These are phyloP conservation scores for Hemichromis elongatus DNA, from an alignment of 2,113 vertebrate genomes.

Conservation along the genomic window DNA sequence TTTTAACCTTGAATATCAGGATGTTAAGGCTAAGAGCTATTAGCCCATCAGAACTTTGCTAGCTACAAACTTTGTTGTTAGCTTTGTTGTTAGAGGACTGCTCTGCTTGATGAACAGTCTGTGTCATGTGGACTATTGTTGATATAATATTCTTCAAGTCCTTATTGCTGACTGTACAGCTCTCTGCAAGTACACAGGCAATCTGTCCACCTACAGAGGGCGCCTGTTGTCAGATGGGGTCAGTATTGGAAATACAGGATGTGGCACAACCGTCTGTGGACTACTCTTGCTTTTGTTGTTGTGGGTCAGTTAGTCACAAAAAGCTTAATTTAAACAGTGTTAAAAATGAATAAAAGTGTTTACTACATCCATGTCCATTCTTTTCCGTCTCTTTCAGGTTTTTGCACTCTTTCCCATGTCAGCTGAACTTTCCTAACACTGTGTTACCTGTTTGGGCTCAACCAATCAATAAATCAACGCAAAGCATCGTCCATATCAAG, in stretches of 20 bases:
- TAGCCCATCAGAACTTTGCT: neutral
- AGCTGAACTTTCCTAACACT: neutral
- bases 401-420: neutral
- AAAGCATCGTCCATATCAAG: neutral
- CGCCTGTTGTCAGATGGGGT: neutral
- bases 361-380: neutral
- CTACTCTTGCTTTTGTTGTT: neutral
- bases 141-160: neutral
- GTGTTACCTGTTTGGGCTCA: neutral
- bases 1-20: accelerated
- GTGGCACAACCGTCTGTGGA: neutral
- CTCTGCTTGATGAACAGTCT: neutral
- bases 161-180: neutral
- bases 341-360: neutral
- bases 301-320: neutral
- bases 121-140: neutral
- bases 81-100: neutral
- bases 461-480: accelerated
- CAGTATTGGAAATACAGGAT: neutral
- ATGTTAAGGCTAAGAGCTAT: neutral
- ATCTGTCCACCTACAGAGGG: neutral
- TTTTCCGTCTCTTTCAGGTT: neutral
- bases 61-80: neutral
- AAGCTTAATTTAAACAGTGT: neutral
- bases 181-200: neutral